These are phyloP conservation scores for Chrysolina oricalcia DNA, from an alignment of 2,888 invertebrate species.

Conservation along the genomic window DNA sequence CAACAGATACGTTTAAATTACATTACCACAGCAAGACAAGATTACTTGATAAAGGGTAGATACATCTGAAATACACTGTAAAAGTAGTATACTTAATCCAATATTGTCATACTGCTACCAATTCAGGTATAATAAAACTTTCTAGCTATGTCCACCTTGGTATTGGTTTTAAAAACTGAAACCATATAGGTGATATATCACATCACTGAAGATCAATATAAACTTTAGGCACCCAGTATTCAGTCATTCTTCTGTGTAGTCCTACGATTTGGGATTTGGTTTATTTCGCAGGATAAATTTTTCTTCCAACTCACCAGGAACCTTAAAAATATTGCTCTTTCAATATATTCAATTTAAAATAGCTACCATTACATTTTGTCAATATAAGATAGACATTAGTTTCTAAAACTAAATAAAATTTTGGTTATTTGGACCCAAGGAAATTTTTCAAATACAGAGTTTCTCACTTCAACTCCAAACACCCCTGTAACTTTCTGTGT, in stretches of 20 bases:
- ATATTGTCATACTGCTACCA: conserved; percentile 26
- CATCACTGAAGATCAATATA: conserved; percentile 54
- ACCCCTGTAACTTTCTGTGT: no score
- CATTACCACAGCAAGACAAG: conserved; percentile 45
- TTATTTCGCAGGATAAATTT: conserved; percentile 71
- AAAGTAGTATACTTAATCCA: conserved; percentile 20
- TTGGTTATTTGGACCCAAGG: no score
- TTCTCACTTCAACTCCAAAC: no score
- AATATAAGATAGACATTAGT: no score
- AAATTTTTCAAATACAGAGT: no score
- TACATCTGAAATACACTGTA: conserved; percentile 39
- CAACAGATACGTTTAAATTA: conserved; percentile 43
- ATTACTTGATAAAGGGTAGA: conserved; percentile 15
- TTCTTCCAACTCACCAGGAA: conserved; percentile 77
- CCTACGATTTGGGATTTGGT: conserved; percentile 50
- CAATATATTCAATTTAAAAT: conserved; percentile 26
- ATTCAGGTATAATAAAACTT: conserved; percentile 6
- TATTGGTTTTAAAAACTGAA: conserved; percentile 46
- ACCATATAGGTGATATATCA: conserved; percentile 55
- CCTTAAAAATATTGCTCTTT: conserved; percentile 69
- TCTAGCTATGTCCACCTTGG: conserved; percentile 41
- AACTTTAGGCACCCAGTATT: conserved; percentile 61
- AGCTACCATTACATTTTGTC: neutral
- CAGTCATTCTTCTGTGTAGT: conserved; percentile 53
- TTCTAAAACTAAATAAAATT: neutral